Evolutionary conservation across 2,797 vertebrate species (phyloP).

Genomic region (Morus bassanus): DNA sequence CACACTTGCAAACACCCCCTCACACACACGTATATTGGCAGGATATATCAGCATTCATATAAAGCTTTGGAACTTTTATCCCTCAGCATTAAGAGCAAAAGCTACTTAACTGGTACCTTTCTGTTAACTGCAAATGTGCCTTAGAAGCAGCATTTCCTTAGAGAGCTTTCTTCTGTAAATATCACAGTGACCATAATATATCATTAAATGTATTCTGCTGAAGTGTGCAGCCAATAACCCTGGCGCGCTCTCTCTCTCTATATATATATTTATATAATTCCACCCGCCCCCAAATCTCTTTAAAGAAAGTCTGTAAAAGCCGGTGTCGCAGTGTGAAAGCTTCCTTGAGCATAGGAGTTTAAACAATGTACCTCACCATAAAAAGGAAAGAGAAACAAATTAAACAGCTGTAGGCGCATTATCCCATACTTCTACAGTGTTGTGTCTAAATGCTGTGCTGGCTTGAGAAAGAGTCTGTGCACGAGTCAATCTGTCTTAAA

Average conservation of each 20-base stretch:
- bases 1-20: not conserved
- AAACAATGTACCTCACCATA: constrained; percentile 72
- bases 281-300: constrained; percentile 50
- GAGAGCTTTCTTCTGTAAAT: constrained; percentile 58
- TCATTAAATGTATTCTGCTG: constrained; percentile 80
- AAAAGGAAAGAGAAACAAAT: constrained; percentile 71
- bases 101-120: constrained; percentile 55
- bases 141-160: constrained; percentile 60
- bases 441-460: constrained; percentile 99
- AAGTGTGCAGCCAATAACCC: constrained; percentile 66
- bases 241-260: constrained; percentile 66
- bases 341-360: constrained; percentile 76
- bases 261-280: constrained; percentile 71
- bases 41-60: constrained; percentile 50
- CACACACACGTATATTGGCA: constrained; percentile 35
- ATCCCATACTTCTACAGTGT: constrained; percentile 97
- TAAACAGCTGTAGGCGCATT: constrained; percentile 83
- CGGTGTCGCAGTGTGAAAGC: constrained; percentile 84
- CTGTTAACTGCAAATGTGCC: constrained; percentile 45
- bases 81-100: constrained; percentile 61
- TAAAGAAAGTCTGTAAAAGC: constrained; percentile 75
- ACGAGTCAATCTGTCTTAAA: constrained; percentile 68
- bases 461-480: constrained; percentile 78
- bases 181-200: constrained; percentile 78
- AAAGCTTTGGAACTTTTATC: constrained; percentile 61